Base-by-base conservation (phyloP, 2,797 vertebrate genomes). In the Oryzias dopingdopingensis region DNA sequence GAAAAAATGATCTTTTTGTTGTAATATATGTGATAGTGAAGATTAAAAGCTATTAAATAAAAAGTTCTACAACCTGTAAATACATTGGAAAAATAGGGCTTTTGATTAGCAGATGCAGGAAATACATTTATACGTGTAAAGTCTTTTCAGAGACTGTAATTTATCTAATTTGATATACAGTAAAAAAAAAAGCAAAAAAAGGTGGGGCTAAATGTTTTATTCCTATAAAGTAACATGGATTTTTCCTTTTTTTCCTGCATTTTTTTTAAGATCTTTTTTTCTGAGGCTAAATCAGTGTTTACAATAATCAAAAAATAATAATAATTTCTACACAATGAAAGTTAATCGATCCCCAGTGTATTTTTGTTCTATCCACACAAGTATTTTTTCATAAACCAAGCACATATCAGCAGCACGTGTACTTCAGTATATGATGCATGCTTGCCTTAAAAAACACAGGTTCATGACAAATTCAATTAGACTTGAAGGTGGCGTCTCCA, bases 61-160 rank as follows among this genome's bases (percentile, higher is more conserved):
- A 92, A 89, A 82, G 76, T 94, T 96, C 94, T 94, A 92, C 91
- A 93, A 88, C 87, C 87, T 97, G 92, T 96, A 94, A 90, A 93
- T 94, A 96, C 85, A 86, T 91, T 90, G 90, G 90, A 93, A 92
- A 78, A 89, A 90, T 93, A 90, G 91, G 89, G 86, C 86, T 92
- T 94, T 90, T 90, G 62, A 88, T 93, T 93, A 92, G 79, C 94
- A 88, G 87, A 92, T 61, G 81, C 86, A 89, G 89, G 74, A 90
- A 86, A 90, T 89, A 89, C 86, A 84, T 93, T 92, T 91, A 89
- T 92, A 91, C 86, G 84, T 85, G 75, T 88, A 85, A 88, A 89
- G 85, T 88, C 85, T 88, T 89, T 91, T 90, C 87, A 93, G 92
- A 93, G 87, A 92, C 90, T 83, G 88, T 93, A 89, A 93, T 93